Percentiles rank a stretch among this genome's conserved stretches.
Conservation (phyloP, 2,797 vertebrate genomes). For the Antrozous pallidus region DNA sequence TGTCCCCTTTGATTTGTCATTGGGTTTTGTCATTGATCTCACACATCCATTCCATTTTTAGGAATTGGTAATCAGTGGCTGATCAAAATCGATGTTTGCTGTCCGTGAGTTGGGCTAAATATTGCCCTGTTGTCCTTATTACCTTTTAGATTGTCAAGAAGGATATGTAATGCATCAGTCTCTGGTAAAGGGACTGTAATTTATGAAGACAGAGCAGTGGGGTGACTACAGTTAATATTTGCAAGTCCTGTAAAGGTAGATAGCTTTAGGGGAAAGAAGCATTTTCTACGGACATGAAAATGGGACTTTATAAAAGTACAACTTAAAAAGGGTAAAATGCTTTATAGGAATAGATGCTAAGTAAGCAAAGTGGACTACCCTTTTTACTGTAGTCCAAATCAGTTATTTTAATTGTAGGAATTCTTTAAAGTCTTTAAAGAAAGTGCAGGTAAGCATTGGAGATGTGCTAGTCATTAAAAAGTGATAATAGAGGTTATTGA, state of each 20-base stretch:
- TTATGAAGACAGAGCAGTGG: neutral
- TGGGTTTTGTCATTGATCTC: neutral
- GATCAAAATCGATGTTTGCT: neutral
- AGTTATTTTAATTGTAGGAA: neutral
- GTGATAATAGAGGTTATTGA: neutral
- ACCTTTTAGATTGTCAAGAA: slow-evolving; percentile 21
- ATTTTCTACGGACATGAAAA: neutral
- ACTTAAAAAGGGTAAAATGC: neutral
- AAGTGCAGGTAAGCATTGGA: neutral
- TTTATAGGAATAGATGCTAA: slow-evolving; percentile 17
- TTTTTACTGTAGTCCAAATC: neutral
- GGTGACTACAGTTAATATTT: neutral
- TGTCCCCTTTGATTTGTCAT: neutral
- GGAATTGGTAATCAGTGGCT: neutral
- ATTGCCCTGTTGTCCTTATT: neutral
- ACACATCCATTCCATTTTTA: neutral
- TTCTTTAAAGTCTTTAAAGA: neutral
- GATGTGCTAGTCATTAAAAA: neutral
- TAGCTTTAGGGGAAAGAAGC: neutral
- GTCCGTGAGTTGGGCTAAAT: neutral
- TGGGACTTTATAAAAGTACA: neutral
- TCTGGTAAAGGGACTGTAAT: neutral
- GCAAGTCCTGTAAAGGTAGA: neutral
- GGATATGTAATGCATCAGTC: neutral
- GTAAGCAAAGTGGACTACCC: slow-evolving; percentile 11